Conservation (phyloP, 1,140 invertebrate genomes). For the Batillaria attramentaria region DNA sequence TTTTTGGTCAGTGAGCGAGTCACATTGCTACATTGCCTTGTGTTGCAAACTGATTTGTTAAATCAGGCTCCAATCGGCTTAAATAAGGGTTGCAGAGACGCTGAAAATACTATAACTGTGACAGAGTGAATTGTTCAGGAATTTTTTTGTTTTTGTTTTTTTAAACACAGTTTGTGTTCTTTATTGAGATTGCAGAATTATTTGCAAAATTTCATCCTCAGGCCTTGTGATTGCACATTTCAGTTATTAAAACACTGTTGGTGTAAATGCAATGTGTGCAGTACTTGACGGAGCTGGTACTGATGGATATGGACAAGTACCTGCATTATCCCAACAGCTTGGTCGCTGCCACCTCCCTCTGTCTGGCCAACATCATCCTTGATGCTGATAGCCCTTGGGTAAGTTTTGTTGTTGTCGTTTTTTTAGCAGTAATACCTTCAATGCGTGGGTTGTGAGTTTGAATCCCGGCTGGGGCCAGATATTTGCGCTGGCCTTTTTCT, state of each 20-base stretch:
- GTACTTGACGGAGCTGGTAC: constrained; percentile 89
- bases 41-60: no score
- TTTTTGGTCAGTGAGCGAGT: no score
- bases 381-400: constrained; percentile 61
- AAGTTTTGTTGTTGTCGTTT: constrained; percentile 30
- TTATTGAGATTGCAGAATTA: neutral
- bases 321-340: constrained; percentile 87
- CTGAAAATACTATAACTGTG: neutral
- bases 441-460: neutral
- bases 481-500: neutral
- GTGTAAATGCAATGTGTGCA: constrained; percentile 70
- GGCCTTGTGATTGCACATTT: neutral
- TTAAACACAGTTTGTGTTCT: neutral
- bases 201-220: neutral
- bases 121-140: no score
- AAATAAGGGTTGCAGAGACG: neutral
- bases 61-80: no score
- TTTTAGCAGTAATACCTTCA: neutral
- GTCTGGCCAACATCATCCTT: constrained; percentile 84
- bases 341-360: constrained; percentile 85
- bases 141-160: neutral
- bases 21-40: no score
- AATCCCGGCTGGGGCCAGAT: neutral
- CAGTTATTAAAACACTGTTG: neutral
- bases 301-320: constrained; percentile 90